Conservation (phyloP, 2,113 vertebrate species). For the Pluvialis apricaria region DNA sequence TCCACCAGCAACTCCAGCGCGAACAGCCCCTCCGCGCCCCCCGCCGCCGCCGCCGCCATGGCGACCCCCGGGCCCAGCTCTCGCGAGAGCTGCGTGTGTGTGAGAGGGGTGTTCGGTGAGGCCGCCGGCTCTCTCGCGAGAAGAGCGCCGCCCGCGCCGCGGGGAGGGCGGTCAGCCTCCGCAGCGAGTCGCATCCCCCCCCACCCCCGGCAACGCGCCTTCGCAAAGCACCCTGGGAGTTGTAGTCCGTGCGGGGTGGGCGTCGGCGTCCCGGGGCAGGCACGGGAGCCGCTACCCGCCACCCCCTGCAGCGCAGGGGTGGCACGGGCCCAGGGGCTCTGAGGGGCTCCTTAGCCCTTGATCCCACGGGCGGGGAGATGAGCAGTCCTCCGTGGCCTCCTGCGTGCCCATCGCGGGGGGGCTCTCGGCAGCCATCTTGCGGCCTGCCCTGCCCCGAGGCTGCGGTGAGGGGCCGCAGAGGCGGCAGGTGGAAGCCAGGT, state of each 20-base stretch:
- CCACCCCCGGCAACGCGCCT: accelerated
- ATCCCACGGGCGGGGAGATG: accelerated
- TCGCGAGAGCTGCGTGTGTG: not conserved
- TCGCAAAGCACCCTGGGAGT: not conserved
- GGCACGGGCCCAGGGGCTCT: no score
- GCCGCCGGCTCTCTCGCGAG: not conserved
- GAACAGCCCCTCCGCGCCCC: slow-evolving; percentile 69
- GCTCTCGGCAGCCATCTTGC: accelerated
- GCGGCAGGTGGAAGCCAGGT: accelerated
- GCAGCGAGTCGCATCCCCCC: no score
- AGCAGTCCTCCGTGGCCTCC: no score
- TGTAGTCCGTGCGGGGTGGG: not conserved
- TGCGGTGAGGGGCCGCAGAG: accelerated
- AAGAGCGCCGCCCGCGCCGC: not conserved
- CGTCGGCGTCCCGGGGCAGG: not conserved
- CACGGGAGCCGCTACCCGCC: accelerated
- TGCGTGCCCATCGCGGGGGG: not conserved
- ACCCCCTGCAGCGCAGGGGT: accelerated
- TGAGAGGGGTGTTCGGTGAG: accelerated
- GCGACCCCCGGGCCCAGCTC: accelerated
- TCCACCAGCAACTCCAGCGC: slow-evolving; percentile 85
- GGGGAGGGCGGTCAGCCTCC: not conserved
- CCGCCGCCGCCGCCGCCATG: not conserved
- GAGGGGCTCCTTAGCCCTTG: accelerated
- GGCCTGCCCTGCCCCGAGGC: no score